phyloP scores from a whole-genome alignment of 2,797 vertebrate species.

The Onychomys arenicola region DNA sequence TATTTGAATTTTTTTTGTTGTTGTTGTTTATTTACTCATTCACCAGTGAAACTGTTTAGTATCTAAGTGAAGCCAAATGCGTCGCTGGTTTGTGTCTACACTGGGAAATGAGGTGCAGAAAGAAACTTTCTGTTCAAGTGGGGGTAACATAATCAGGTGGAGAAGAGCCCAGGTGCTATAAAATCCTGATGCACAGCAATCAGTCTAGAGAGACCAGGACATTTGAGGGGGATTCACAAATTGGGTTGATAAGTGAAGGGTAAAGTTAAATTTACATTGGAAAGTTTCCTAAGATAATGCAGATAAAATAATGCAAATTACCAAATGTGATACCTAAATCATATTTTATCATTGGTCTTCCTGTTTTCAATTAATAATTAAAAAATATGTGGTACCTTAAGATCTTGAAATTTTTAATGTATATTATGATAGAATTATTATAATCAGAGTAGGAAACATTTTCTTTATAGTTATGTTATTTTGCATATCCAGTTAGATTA shows the following conservation, averaged over 20 bases:
- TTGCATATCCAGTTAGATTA: neutral
- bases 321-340: neutral
- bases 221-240: neutral
- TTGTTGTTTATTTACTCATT: neutral
- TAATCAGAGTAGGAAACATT: neutral
- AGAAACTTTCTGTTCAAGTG: neutral
- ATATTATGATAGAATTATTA: neutral
- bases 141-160: neutral
- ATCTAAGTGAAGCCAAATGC: neutral
- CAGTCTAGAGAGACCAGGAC: neutral
- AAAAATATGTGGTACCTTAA: neutral
- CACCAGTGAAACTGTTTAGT: neutral
- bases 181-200: too few relatives aligned
- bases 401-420: neutral
- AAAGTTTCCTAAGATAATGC: neutral
- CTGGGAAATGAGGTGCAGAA: neutral
- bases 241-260: neutral
- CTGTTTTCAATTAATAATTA: neutral
- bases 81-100: neutral
- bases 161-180: neutral
- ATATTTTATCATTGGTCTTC: conserved; percentile 22
- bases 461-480: neutral
- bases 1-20: neutral
- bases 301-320: neutral
- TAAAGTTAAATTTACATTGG: neutral